These are phyloP conservation scores for Hippocampus barbouri DNA, from an alignment of 2,113 vertebrate species.

Conservation along the genomic window DNA sequence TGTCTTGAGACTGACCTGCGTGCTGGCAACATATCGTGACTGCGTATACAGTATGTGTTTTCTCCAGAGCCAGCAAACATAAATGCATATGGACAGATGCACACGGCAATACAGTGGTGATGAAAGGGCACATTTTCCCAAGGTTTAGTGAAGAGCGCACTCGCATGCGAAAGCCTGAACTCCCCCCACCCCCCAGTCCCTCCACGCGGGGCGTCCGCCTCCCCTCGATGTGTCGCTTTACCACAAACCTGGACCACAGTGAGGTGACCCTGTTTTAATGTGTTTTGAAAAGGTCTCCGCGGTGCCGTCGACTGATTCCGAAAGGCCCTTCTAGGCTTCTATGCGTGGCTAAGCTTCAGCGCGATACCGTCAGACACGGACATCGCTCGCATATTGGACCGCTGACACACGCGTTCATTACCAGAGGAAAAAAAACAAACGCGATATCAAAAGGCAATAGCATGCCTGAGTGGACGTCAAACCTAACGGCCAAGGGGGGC, in stretches of 20 bases:
- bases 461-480: conserved; percentile 46
- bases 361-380: conserved; percentile 61
- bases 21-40: conserved; percentile 24
- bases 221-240: conserved; percentile 34
- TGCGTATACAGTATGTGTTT: conserved; percentile 13
- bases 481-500: conserved; percentile 31
- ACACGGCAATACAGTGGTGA: conserved; percentile 31
- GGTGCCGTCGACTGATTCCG: conserved; percentile 59
- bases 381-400: conserved; percentile 56
- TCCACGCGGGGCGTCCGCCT: conserved; percentile 9
- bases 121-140: conserved; percentile 53
- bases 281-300: conserved; percentile 64
- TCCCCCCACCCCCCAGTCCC: not conserved
- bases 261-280: conserved; percentile 66
- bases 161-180: conserved; percentile 18
- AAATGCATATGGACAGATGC: conserved; percentile 46
- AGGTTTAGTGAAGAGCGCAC: conserved; percentile 42
- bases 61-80: conserved; percentile 13
- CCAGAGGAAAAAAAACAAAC: conserved; percentile 6
- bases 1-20: not conserved
- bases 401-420: conserved; percentile 28
- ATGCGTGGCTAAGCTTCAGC: conserved; percentile 58
- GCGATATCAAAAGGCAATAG: conserved; percentile 41
- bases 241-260: conserved; percentile 45
- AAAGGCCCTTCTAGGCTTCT: conserved; percentile 62